Percentiles rank a stretch among this genome's conserved stretches.
These are phyloP conservation scores for Ernsta delagoae DNA, from an alignment of 2,888 invertebrate species.

Conservation along the genomic window DNA sequence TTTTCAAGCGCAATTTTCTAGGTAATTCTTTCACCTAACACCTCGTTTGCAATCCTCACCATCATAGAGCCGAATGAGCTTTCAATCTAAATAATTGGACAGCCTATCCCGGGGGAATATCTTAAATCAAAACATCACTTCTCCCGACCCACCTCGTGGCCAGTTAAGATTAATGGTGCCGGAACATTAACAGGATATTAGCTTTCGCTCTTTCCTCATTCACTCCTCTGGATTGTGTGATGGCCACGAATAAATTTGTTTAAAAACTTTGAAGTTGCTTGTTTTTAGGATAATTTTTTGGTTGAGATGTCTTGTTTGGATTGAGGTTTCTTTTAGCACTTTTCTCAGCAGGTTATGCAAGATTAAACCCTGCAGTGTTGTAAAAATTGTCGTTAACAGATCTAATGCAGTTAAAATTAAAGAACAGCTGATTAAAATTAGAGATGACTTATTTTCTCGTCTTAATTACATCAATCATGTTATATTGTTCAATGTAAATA, in stretches of 20 bases:
- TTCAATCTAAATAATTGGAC: conserved; percentile 11
- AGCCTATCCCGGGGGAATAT: conserved; percentile 5
- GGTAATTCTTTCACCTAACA: too few relatives aligned
- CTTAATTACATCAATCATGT: too few relatives aligned
- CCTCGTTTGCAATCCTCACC: not conserved
- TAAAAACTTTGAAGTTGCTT: not conserved
- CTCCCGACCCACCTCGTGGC: conserved; percentile 36
- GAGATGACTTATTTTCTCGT: too few relatives aligned
- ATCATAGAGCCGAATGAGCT: not conserved
- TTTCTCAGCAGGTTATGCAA: too few relatives aligned
- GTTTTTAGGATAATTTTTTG: not conserved
- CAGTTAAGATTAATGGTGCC: conserved; percentile 47
- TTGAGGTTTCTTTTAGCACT: too few relatives aligned
- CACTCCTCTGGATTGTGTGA: conserved; percentile 7
- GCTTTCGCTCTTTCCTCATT: conserved; percentile 40
- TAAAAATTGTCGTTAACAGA: too few relatives aligned
- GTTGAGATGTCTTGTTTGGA: too few relatives aligned
- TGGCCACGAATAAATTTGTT: conserved; percentile 9
- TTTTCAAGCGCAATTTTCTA: too few relatives aligned
- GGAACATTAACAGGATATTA: conserved; percentile 45
- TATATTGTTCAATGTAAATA: too few relatives aligned
- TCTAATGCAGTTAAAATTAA: too few relatives aligned
- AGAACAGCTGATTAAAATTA: too few relatives aligned
- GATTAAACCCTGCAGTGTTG: too few relatives aligned
- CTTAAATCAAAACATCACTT: conserved; percentile 21